These are phyloP conservation scores for Gobio occitaniae DNA, from an alignment of 2,797 vertebrate species.

Conservation along the genomic window DNA sequence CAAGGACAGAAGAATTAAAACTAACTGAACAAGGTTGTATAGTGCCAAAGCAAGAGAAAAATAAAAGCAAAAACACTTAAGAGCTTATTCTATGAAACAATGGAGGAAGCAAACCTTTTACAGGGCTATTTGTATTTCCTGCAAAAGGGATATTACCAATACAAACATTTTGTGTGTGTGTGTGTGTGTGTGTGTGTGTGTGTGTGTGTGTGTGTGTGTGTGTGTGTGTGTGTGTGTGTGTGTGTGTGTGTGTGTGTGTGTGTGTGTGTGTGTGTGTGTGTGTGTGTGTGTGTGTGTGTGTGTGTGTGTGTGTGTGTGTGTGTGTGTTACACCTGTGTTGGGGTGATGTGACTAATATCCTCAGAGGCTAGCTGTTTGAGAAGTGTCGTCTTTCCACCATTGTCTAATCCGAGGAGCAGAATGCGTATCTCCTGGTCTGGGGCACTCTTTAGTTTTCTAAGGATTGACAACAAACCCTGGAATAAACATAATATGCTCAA, in stretches of 20 bases:
- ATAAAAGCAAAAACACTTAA: neutral
- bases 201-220: no score
- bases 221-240: no score
- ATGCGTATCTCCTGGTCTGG: constrained; percentile 98
- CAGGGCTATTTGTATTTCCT: neutral
- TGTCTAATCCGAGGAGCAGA: constrained; percentile 96
- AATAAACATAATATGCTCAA: constrained; percentile 22
- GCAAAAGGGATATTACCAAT: neutral
- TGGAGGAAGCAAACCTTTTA: neutral
- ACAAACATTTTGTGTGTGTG: no score
- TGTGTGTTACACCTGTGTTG: constrained; percentile 52
- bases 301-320: no score
- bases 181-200: no score
- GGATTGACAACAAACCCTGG: constrained; percentile 96
- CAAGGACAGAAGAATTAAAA: constrained; percentile 46
- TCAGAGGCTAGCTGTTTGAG: constrained; percentile 97
- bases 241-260: no score
- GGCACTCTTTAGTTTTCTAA: constrained; percentile 96
- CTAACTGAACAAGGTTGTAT: neutral
- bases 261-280: no score
- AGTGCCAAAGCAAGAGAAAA: constrained; percentile 47
- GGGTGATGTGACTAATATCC: constrained; percentile 97
- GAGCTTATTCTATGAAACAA: neutral
- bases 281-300: no score
- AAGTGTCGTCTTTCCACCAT: constrained; percentile 96